Conservation (phyloP, 1,140 invertebrate genomes). For the Apis laboriosa region DNA sequence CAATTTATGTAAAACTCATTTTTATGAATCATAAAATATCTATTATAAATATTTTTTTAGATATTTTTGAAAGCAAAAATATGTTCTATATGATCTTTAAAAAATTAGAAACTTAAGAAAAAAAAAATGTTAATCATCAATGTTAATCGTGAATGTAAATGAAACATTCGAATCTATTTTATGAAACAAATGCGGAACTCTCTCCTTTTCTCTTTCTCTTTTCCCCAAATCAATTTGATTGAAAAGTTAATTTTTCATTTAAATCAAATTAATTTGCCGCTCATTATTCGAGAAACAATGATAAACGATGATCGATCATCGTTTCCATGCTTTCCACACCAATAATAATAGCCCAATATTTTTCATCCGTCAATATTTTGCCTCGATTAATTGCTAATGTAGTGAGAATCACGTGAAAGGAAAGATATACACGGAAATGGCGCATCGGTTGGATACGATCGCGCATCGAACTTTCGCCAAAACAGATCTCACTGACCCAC, state of each 20-base stretch:
- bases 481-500: constrained; percentile 57
- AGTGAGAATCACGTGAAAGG: constrained; percentile 3
- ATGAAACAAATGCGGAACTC: background rate
- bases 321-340: background rate
- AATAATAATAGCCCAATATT: too few relatives aligned
- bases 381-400: background rate
- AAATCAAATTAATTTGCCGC: background rate
- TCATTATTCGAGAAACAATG: background rate
- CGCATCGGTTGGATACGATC: constrained; percentile 22
- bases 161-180: too few relatives aligned
- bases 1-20: too few relatives aligned
- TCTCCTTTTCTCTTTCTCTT: background rate
- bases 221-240: background rate
- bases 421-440: constrained; percentile 20
- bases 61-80: too few relatives aligned
- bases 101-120: too few relatives aligned
- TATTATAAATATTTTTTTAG: too few relatives aligned
- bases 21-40: too few relatives aligned
- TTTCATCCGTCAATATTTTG: background rate
- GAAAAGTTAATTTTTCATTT: background rate
- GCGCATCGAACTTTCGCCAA: constrained; percentile 55
- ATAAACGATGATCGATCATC: background rate
- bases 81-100: too few relatives aligned
- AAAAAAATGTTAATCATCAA: too few relatives aligned
- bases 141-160: too few relatives aligned